Conservation (phyloP, 2,797 vertebrate species). For the Zalophus californianus region DNA sequence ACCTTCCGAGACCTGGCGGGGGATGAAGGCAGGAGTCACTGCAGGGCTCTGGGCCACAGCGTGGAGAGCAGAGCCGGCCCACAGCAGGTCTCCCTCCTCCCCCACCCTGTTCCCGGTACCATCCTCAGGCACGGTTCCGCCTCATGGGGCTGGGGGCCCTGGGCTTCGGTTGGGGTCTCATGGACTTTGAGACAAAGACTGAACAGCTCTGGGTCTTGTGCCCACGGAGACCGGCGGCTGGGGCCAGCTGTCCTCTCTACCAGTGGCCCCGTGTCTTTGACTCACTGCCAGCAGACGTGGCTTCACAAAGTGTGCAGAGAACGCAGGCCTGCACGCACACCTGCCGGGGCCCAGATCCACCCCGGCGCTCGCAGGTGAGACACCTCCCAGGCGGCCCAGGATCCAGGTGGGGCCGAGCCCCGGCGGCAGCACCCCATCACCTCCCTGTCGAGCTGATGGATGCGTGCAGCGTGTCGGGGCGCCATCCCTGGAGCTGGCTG, state of each 20-base stretch:
- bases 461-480: accelerated
- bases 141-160: background rate
- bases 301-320: background rate
- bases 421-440: background rate
- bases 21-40: no score
- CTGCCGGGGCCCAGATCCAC: background rate
- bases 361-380: background rate
- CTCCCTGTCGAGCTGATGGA: background rate
- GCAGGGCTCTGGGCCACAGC: background rate
- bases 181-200: background rate
- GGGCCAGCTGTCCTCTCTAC: accelerated
- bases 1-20: background rate
- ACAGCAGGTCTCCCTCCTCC: no score
- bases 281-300: background rate
- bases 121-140: background rate
- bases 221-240: no score
- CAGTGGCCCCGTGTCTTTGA: background rate
- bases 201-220: background rate
- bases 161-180: background rate
- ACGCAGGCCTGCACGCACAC: background rate
- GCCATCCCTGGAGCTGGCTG: background rate
- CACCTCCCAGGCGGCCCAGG: background rate
- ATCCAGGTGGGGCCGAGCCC: background rate
- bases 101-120: accelerated
- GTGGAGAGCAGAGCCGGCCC: background rate